Conservation (phyloP, 2,888 invertebrate genomes). For the Drosophila siamana region DNA sequence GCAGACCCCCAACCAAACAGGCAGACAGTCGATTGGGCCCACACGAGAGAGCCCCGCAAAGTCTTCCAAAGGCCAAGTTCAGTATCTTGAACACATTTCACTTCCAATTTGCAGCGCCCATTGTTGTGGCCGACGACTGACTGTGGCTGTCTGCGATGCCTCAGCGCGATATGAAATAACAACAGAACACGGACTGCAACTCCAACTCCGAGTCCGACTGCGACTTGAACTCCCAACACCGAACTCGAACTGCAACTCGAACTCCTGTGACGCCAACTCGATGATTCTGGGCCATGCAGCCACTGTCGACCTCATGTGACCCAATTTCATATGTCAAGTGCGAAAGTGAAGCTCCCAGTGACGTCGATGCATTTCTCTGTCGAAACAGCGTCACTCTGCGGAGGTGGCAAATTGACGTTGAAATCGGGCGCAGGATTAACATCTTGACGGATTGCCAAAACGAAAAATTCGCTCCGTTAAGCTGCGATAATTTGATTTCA, state of each 20-base stretch:
- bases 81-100: conserved; percentile 78
- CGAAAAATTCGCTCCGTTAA: background rate
- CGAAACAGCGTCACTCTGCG: background rate
- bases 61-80: conserved; percentile 73
- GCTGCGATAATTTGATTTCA: background rate
- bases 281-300: conserved; percentile 56
- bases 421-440: background rate
- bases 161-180: conserved; percentile 58
- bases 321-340: conserved; percentile 65
- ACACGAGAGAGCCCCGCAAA: conserved; percentile 28
- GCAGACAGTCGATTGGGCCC: conserved; percentile 38
- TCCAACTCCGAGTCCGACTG: conserved; percentile 7
- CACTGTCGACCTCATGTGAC: conserved; percentile 51
- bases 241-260: conserved; percentile 2
- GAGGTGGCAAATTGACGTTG: background rate
- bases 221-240: background rate
- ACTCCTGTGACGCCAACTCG: conserved; percentile 28
- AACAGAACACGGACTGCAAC: conserved; percentile 36
- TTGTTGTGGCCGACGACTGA: conserved; percentile 67
- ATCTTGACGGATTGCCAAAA: background rate
- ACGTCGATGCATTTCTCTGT: conserved; percentile 18
- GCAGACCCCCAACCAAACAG: conserved; percentile 25
- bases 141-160: conserved; percentile 31
- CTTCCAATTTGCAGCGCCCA: conserved; percentile 61
- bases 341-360: conserved; percentile 64